These are phyloP conservation scores for Lumbricus terrestris DNA, from an alignment of 2,888 invertebrate species.

Conservation along the genomic window DNA sequence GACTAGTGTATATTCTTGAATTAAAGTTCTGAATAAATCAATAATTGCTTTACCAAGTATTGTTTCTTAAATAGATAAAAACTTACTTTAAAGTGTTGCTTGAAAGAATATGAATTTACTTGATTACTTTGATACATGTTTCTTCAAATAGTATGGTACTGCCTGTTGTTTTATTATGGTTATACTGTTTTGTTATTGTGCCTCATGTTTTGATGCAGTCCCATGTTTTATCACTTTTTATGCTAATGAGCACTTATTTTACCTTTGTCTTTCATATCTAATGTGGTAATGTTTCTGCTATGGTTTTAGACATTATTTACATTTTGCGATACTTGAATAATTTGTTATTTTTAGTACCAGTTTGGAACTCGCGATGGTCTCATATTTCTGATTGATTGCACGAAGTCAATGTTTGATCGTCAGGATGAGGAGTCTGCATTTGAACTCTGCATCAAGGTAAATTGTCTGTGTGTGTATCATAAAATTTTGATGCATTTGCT, in stretches of 20 bases:
- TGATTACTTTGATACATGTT: no score
- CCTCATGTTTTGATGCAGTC: neutral
- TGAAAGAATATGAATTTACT: no score
- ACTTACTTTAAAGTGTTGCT: no score
- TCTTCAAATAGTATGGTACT: neutral
- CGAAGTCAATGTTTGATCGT: slow-evolving; percentile 55
- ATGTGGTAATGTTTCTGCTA: neutral
- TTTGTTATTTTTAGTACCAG: neutral
- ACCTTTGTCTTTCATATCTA: neutral
- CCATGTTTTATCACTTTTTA: neutral
- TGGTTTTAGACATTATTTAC: neutral
- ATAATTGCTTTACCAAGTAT: no score
- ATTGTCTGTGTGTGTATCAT: neutral
- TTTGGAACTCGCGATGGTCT: slow-evolving; percentile 49
- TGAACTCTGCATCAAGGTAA: slow-evolving; percentile 55
- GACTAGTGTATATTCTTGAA: no score
- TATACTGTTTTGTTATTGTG: neutral
- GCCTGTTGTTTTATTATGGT: neutral
- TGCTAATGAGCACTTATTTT: neutral
- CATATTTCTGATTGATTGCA: slow-evolving; percentile 57
- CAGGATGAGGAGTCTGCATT: slow-evolving; percentile 49
- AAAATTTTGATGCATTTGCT: neutral
- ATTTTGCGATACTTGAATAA: no score
- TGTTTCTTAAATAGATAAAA: no score
- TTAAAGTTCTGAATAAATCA: no score